A percentile compares a stretch with the other conserved stretches of the same genome.
phyloP scores from a whole-genome alignment of 1,140 invertebrate species.

The Nomia melanderi region DNA sequence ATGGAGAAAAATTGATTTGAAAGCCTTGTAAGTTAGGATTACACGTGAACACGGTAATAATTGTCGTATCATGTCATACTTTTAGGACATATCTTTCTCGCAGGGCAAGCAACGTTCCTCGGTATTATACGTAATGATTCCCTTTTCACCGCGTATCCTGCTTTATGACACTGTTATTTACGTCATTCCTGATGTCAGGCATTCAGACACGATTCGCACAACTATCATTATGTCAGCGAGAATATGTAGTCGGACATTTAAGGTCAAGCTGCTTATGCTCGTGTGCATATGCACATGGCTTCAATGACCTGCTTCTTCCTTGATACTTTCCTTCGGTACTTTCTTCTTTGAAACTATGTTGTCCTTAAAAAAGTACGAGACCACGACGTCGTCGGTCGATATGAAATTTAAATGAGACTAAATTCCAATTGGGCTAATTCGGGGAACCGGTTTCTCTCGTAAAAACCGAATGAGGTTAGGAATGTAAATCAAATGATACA shows the following conservation, averaged over 20 bases:
- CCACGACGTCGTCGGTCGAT: background rate
- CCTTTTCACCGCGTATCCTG: background rate
- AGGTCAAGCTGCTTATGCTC: conserved; percentile 55
- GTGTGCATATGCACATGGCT: conserved; percentile 38
- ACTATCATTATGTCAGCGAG: conserved; percentile 21
- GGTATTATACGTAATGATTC: background rate
- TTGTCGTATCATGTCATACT: background rate
- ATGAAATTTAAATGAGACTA: background rate
- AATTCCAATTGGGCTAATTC: too few relatives aligned
- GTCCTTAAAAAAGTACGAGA: conserved; percentile 7
- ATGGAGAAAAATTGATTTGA: too few relatives aligned
- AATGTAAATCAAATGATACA: too few relatives aligned
- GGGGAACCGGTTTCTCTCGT: too few relatives aligned
- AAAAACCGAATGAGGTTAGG: too few relatives aligned
- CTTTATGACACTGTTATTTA: conserved; percentile 17
- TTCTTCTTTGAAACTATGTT: conserved; percentile 22
- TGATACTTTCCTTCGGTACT: conserved; percentile 50
- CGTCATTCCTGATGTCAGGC: background rate
- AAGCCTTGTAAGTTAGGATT: too few relatives aligned
- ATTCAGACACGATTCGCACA: background rate
- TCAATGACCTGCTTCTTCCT: conserved; percentile 51
- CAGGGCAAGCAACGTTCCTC: background rate
- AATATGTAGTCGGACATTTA: conserved; percentile 27
- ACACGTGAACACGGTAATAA: too few relatives aligned
- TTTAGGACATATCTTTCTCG: background rate